Conservation (phyloP, 2,888 invertebrate genomes). For the Polyploca ridens region DNA sequence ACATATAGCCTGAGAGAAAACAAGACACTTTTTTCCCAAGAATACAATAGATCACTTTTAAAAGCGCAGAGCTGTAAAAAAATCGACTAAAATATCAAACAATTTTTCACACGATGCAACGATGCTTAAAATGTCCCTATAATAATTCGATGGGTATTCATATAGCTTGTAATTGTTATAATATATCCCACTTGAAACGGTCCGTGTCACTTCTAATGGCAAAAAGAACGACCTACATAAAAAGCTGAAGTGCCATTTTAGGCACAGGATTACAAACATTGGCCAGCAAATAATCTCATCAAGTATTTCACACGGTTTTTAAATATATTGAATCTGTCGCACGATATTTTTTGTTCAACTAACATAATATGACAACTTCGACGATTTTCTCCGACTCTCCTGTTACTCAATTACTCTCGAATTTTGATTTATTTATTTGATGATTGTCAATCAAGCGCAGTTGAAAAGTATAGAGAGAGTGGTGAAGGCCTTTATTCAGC, state of each 20-base stretch:
- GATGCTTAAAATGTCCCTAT: conserved; percentile 45
- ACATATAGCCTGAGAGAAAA: too few relatives aligned
- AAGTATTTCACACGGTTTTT: conserved; percentile 22
- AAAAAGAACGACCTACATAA: conserved; percentile 31
- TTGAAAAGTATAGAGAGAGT: too few relatives aligned
- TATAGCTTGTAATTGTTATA: conserved; percentile 53
- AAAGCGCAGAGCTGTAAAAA: background rate
- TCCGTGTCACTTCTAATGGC: conserved; percentile 63
- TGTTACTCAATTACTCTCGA: too few relatives aligned
- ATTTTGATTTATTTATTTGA: too few relatives aligned
- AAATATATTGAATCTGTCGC: background rate
- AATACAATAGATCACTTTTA: too few relatives aligned
- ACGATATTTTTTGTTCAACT: background rate
- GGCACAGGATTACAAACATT: conserved; percentile 38
- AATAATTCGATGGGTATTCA: conserved; percentile 46
- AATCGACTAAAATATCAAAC: background rate
- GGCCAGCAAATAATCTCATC: conserved; percentile 7
- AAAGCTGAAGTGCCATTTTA: conserved; percentile 54
- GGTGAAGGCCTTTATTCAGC: too few relatives aligned
- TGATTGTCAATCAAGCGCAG: too few relatives aligned
- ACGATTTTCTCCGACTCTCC: too few relatives aligned
- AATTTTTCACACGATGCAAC: conserved; percentile 40
- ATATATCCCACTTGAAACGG: conserved; percentile 68
- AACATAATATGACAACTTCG: too few relatives aligned
- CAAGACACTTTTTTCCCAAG: too few relatives aligned